phyloP scores from a whole-genome alignment of 2,888 invertebrate genomes.

The Hybos culiciformis region DNA sequence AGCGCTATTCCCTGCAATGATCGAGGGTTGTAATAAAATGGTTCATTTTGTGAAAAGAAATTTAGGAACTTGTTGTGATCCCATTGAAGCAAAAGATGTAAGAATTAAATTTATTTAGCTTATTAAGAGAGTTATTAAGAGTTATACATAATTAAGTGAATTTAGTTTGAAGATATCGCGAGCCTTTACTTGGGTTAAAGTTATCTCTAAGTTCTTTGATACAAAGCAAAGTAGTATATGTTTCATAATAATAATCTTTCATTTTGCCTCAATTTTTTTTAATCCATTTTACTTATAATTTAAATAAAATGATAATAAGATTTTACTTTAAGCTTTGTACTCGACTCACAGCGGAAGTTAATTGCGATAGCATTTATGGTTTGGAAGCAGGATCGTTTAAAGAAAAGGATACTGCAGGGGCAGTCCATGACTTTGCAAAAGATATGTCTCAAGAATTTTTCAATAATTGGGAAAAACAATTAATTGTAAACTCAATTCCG shows the following conservation, averaged over 20 bases:
- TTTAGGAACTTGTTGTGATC: conserved; percentile 17
- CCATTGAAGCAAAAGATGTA: conserved; percentile 35
- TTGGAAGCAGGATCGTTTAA: conserved; percentile 33
- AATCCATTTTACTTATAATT: neutral
- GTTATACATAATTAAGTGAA: too few relatives aligned
- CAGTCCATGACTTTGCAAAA: neutral
- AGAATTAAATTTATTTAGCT: too few relatives aligned
- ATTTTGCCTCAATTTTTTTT: neutral
- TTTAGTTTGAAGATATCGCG: too few relatives aligned
- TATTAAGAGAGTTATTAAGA: too few relatives aligned
- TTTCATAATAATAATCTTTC: too few relatives aligned
- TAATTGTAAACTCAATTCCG: neutral
- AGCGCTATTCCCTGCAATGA: conserved; percentile 37
- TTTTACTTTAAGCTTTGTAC: conserved; percentile 20
- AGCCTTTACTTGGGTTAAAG: too few relatives aligned
- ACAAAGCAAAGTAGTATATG: too few relatives aligned
- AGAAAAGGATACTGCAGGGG: conserved; percentile 13
- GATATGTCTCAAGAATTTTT: neutral
- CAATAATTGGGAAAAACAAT: neutral
- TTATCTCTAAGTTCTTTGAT: too few relatives aligned
- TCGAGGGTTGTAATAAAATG: conserved; percentile 33
- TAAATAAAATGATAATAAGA: too few relatives aligned
- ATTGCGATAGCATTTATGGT: conserved; percentile 37
- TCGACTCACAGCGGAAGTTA: conserved; percentile 35
- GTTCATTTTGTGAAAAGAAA: conserved; percentile 31